Conservation (phyloP, 2,113 vertebrate species). For the Bos taurus region DNA sequence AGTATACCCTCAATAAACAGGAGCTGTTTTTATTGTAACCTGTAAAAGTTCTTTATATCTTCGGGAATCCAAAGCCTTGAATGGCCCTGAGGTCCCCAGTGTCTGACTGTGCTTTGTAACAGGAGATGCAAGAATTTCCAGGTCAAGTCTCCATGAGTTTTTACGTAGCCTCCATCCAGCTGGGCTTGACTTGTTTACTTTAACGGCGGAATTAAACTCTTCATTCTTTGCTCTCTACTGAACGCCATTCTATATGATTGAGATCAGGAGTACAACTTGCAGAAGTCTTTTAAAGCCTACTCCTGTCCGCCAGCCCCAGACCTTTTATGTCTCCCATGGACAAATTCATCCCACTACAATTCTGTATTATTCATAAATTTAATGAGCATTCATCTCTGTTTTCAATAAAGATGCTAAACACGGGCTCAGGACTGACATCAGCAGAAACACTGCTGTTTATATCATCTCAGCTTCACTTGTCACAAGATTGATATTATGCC, state of each 20-base stretch:
- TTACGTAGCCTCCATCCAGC: neutral
- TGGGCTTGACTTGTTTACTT: slow-evolving; percentile 15
- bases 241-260: neutral
- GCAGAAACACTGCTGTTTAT: neutral
- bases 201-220: slow-evolving; percentile 21
- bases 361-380: neutral
- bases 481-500: neutral
- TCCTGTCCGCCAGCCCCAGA: neutral
- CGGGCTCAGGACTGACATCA: neutral
- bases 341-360: neutral
- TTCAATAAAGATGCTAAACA: neutral
- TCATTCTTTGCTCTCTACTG: neutral
- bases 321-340: neutral
- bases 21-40: neutral
- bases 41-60: neutral
- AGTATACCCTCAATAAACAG: neutral
- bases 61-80: neutral
- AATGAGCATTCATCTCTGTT: neutral
- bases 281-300: neutral
- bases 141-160: neutral
- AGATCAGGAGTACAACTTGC: neutral
- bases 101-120: neutral
- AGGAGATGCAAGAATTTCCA: neutral
- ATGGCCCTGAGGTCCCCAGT: neutral
- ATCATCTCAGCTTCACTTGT: neutral